phyloP scores from a whole-genome alignment of 2,113 vertebrate species.

The Cynoglossus semilaevis region DNA sequence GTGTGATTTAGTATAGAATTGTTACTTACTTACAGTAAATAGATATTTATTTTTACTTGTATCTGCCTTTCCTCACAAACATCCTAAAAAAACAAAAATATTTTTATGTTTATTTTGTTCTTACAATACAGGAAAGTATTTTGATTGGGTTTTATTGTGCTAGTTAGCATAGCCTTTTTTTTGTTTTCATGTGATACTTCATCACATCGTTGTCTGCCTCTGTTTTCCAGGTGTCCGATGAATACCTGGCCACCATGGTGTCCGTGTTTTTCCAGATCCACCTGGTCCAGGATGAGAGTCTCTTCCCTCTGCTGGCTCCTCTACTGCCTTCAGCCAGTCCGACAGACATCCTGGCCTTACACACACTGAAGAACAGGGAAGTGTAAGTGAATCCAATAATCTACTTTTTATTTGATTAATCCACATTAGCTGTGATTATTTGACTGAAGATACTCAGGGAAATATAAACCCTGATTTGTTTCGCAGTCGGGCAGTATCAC shows the following conservation, averaged over 20 bases:
- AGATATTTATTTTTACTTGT: too few species aligned
- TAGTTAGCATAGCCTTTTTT: too few species aligned
- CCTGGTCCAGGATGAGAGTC: constrained; percentile 51
- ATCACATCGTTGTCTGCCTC: too few species aligned
- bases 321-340: constrained; percentile 64
- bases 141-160: too few species aligned
- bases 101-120: too few species aligned
- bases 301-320: constrained; percentile 69
- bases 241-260: constrained; percentile 69
- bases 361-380: constrained; percentile 54
- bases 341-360: constrained; percentile 68
- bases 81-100: too few species aligned
- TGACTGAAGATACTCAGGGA: too few species aligned
- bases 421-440: not conserved
- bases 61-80: too few species aligned
- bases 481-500: not conserved
- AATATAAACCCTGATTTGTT: not conserved
- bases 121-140: too few species aligned
- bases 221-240: constrained; percentile 61
- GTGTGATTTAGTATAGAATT: too few species aligned
- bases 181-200: too few species aligned
- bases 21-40: too few species aligned
- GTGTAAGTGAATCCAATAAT: constrained; percentile 63
- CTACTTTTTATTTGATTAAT: not conserved
- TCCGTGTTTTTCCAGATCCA: constrained; percentile 72